Conservation (phyloP, 2,797 vertebrate genomes). For the Argya squamiceps region DNA sequence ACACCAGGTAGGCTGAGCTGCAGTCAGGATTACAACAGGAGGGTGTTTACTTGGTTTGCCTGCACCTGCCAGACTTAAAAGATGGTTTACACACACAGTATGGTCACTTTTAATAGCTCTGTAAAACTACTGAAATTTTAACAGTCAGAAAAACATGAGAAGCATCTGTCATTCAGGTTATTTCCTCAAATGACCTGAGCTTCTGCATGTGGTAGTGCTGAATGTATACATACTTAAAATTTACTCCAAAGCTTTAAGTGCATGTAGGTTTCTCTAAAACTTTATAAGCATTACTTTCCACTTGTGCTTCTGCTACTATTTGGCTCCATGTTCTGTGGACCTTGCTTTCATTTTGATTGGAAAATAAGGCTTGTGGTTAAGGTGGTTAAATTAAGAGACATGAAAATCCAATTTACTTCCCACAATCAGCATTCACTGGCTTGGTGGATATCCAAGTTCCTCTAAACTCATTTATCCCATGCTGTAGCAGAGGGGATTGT, state of each 20-base stretch:
- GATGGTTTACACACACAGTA: neutral
- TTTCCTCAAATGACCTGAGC: neutral
- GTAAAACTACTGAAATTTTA: neutral
- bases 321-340: neutral
- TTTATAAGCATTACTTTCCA: neutral
- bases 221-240: neutral
- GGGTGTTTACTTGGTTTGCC: neutral
- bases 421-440: neutral
- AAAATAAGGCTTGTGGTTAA: neutral
- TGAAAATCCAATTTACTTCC: neutral
- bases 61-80: neutral
- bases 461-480: neutral
- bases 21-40: neutral
- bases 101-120: neutral
- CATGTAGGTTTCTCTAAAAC: neutral
- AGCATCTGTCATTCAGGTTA: neutral
- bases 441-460: neutral
- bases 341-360: neutral
- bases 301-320: neutral
- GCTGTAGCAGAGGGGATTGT: rapidly evolving
- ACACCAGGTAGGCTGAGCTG: neutral
- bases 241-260: neutral
- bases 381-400: neutral
- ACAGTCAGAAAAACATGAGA: neutral
- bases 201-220: neutral